Conservation (phyloP, 2,113 vertebrate species). For the Brienomyrus longianalis region DNA sequence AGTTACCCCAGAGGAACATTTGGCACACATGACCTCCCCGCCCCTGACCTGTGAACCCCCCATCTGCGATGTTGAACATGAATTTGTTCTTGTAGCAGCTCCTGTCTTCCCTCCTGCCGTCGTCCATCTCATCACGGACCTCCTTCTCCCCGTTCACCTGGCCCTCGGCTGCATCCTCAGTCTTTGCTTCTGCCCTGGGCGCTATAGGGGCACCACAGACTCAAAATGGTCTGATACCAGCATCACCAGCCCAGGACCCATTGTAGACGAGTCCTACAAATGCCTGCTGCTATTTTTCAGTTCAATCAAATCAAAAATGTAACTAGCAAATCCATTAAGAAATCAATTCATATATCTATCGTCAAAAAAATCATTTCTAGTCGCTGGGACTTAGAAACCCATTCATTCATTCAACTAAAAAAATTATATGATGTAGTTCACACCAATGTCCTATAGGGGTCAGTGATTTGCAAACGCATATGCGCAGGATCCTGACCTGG, state of each 20-base stretch:
- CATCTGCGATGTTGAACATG: conserved; percentile 97
- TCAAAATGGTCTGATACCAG: neutral
- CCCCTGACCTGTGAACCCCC: conserved; percentile 85
- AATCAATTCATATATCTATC: neutral
- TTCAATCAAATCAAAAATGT: neutral
- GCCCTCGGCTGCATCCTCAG: conserved; percentile 65
- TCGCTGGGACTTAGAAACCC: neutral
- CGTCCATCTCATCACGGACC: conserved; percentile 72
- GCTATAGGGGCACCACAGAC: conserved; percentile 18
- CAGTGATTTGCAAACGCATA: neutral
- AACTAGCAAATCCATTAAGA: neutral
- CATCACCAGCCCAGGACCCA: neutral
- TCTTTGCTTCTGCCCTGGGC: conserved; percentile 64
- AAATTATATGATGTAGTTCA: neutral
- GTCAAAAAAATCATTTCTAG: neutral
- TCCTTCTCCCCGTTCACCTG: conserved; percentile 81
- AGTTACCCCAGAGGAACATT: neutral
- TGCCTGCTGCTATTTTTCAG: neutral
- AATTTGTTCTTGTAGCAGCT: conserved; percentile 75
- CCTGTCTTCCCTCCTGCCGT: conserved; percentile 75
- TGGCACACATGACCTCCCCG: neutral
- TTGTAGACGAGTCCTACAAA: neutral
- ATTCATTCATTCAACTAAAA: neutral
- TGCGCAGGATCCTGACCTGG: conserved; percentile 56
- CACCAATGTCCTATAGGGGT: neutral